Evolutionary conservation across 2,888 invertebrate species (phyloP), one percentile per base, ranked within the genome.

Genomic region (Chironomus riparius): DNA sequence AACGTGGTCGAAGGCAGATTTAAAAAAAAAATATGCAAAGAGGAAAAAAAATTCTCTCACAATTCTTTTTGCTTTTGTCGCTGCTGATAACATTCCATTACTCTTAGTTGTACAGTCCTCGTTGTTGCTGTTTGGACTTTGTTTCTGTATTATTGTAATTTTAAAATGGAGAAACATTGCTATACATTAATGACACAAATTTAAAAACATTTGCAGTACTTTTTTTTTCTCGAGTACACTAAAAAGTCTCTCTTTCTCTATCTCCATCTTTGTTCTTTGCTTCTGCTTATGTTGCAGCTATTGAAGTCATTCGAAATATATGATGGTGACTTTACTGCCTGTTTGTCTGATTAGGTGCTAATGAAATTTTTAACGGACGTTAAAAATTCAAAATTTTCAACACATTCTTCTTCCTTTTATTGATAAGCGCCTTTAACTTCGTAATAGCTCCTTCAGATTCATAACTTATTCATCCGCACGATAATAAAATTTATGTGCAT

Each of bases 1-100:
- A 76, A 56, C 76, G 70, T 50, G 56, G 76, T 56, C 48, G 61
- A 21, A 47, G 76, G n/a, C 68, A 69, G 12, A 28, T 76, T 68
- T 68, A 56, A 69, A 38, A 28, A n/a, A 47, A 65, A 18, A 22
- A 50, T 56, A 56, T 56, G 21, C 24, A 24, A 15, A 24, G 24
- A 65, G 12, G n/a, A n/a, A n/a, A n/a, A n/a, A n/a, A 21, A 13
- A 24, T 65, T 65, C 5, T n/a, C 22, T 65, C 56, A 18, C 56
- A 18, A 15, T 56, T 18, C 56, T 56, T 56, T 15, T 50, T 15
- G 7, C 56, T 18, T 4, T 18, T 38, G 10, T 10, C 4, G 38
- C 7, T 38, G 38, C n/a, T 56, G 18, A 56, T 56, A 18, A 56
- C 56, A 56, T 15, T 56, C 18, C 18, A 18, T 50, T 50, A n/a